Evolutionary conservation across 1,140 invertebrate species (phyloP).

Genomic region (Pseudomyrmex pallidus): DNA sequence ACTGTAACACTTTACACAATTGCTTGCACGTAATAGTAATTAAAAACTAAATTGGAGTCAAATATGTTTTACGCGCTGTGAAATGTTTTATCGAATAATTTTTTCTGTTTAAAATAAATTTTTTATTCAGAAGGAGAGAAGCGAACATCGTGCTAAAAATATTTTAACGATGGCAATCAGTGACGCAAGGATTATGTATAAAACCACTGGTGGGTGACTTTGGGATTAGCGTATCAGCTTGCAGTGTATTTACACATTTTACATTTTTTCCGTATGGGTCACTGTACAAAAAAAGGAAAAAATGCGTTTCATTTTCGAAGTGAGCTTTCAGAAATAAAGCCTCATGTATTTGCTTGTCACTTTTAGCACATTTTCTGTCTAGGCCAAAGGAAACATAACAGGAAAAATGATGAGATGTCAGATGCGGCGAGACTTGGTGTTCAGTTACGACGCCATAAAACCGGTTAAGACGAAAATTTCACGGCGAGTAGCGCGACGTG

Average conservation of each 20-base stretch:
- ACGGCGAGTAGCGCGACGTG: not conserved
- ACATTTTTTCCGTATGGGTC: not conserved
- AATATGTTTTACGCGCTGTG: too few species aligned
- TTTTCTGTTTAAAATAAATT: not conserved
- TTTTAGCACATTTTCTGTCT: slow-evolving; percentile 7
- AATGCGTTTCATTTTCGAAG: slow-evolving; percentile 16
- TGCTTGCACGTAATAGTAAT: too few species aligned
- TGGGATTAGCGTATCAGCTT: not conserved
- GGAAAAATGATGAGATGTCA: slow-evolving; percentile 50
- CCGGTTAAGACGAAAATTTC: slow-evolving; percentile 31
- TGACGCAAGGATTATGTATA: not conserved
- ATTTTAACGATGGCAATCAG: not conserved
- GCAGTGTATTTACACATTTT: slow-evolving; percentile 10
- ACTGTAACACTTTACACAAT: too few species aligned
- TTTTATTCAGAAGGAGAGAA: not conserved
- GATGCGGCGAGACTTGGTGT: slow-evolving; percentile 6
- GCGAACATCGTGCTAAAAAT: not conserved
- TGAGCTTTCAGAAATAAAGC: not conserved
- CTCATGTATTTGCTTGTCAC: slow-evolving; percentile 2
- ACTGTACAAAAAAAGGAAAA: not conserved
- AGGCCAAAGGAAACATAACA: not conserved
- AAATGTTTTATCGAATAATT: too few species aligned
- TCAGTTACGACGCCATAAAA: slow-evolving; percentile 51
- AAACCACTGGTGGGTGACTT: not conserved
- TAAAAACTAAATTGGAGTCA: too few species aligned